phyloP scores from a whole-genome alignment of 2,797 vertebrate species.

The Neosalanx taihuensis region DNA sequence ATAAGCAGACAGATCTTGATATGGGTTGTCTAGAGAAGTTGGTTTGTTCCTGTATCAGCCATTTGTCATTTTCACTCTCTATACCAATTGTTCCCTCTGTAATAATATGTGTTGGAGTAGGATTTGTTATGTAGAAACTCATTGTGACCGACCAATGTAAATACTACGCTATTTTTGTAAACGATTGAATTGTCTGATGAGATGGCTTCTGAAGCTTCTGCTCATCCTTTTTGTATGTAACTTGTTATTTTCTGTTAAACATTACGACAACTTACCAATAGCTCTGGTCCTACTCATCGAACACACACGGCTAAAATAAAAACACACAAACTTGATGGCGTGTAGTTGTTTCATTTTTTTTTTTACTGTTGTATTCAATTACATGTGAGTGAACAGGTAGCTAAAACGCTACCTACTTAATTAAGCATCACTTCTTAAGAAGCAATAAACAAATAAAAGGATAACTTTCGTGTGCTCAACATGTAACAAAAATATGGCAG shows the following conservation, averaged over 20 bases:
- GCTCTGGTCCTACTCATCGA: background rate
- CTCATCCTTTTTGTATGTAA: constrained; percentile 10
- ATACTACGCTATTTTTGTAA: constrained; percentile 51
- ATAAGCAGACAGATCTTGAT: constrained; percentile 2
- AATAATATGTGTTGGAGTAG: constrained; percentile 6
- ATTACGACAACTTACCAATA: background rate
- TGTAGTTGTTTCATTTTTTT: constrained; percentile 24
- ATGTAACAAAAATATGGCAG: constrained; percentile 88
- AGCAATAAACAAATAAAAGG: constrained; percentile 81
- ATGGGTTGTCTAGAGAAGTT: constrained; percentile 2
- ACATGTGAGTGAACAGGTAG: constrained; percentile 82
- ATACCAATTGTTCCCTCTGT: constrained; percentile 4
- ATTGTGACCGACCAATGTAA: constrained; percentile 21
- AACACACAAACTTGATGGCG: constrained; percentile 42
- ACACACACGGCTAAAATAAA: constrained; percentile 29
- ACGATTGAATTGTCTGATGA: constrained; percentile 13
- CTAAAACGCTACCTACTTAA: constrained; percentile 94
- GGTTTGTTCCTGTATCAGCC: constrained; percentile 14
- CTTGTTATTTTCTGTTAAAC: constrained; percentile 1
- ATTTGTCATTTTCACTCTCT: constrained; percentile 8
- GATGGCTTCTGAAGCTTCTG: constrained; percentile 11
- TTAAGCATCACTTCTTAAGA: constrained; percentile 85
- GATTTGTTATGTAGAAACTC: background rate
- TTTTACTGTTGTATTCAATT: constrained; percentile 70
- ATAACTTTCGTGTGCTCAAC: constrained; percentile 82